Conservation (phyloP, 1,140 invertebrate genomes). For the Drosophila subobscura region DNA sequence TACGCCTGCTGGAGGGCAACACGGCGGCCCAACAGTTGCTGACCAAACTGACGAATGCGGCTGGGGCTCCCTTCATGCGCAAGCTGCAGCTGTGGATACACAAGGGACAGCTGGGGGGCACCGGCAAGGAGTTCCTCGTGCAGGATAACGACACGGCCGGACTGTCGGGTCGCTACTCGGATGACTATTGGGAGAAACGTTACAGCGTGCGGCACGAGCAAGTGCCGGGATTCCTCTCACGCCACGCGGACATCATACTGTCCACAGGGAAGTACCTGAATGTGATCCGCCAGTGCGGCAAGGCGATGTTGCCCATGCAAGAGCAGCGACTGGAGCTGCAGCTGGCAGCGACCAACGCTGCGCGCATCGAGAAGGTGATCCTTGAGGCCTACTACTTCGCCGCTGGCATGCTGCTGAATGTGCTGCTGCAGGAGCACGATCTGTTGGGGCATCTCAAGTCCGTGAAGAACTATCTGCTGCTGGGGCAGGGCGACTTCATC, state of each 20-base stretch:
- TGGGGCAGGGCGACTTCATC: slow-evolving; percentile 96
- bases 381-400: slow-evolving; percentile 96
- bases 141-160: slow-evolving; percentile 94
- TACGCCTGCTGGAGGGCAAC: slow-evolving; percentile 90
- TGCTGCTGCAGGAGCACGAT: slow-evolving; percentile 96
- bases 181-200: slow-evolving; percentile 98
- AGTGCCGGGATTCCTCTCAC: slow-evolving; percentile 94
- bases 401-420: slow-evolving; percentile 93
- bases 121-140: slow-evolving; percentile 94
- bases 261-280: slow-evolving; percentile 99
- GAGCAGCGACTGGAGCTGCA: slow-evolving; percentile 87
- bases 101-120: slow-evolving; percentile 96
- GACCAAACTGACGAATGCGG: slow-evolving; percentile 89
- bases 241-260: slow-evolving; percentile 94
- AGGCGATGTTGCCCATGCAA: slow-evolving; percentile 90
- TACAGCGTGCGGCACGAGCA: slow-evolving; percentile 89
- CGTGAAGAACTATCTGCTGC: slow-evolving; percentile 96
- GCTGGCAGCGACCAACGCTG: slow-evolving; percentile 89
- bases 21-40: slow-evolving; percentile 91
- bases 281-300: slow-evolving; percentile 97
- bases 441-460: slow-evolving; percentile 94
- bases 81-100: slow-evolving; percentile 97
- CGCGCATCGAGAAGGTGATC: slow-evolving; percentile 92
- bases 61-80: slow-evolving; percentile 90
- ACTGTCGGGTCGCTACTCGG: slow-evolving; percentile 92